Evolutionary conservation across 1,140 invertebrate species (phyloP).

Genomic region (Lineus longissimus): DNA sequence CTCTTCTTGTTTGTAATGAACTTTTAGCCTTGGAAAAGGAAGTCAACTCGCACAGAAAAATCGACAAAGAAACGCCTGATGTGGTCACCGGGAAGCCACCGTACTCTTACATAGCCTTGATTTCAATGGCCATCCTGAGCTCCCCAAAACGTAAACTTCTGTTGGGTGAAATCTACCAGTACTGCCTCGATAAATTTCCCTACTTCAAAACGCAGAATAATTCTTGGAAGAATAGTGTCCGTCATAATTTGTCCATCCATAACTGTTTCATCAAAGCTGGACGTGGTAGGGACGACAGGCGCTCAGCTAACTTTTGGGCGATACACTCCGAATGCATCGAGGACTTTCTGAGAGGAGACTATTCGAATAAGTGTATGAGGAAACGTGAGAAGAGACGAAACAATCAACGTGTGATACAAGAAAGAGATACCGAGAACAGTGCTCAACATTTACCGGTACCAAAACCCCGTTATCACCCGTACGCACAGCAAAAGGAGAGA

Average conservation of each 20-base stretch:
- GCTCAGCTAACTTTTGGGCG: constrained; percentile 73
- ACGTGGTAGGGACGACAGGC: constrained; percentile 47
- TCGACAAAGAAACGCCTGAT: constrained; percentile 25
- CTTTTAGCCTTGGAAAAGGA: too few species aligned
- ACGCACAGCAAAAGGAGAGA: too few species aligned
- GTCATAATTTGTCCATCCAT: constrained; percentile 51
- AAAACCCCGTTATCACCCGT: too few species aligned
- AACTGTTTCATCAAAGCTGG: constrained; percentile 52
- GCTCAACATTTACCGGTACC: too few species aligned
- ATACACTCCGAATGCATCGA: constrained; percentile 96
- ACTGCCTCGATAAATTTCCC: constrained; percentile 47
- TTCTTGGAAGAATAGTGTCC: constrained; percentile 49
- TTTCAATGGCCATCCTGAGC: constrained; percentile 44
- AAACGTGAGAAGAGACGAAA: constrained; percentile 33
- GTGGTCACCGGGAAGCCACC: constrained; percentile 39
- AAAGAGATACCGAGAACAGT: too few species aligned
- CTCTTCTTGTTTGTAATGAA: too few species aligned
- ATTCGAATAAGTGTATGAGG: constrained; percentile 50
- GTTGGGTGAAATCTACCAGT: constrained; percentile 44
- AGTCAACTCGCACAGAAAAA: constrained; percentile 18
- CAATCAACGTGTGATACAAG: too few species aligned
- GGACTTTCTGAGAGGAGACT: constrained; percentile 93
- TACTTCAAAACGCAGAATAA: constrained; percentile 40
- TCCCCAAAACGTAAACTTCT: constrained; percentile 36
- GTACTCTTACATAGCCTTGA: constrained; percentile 46